Percentiles rank a stretch among this genome's conserved stretches.
Conservation (phyloP, 35 echinoderm and acorn worm genomes). For the Patiria miniata region DNA sequence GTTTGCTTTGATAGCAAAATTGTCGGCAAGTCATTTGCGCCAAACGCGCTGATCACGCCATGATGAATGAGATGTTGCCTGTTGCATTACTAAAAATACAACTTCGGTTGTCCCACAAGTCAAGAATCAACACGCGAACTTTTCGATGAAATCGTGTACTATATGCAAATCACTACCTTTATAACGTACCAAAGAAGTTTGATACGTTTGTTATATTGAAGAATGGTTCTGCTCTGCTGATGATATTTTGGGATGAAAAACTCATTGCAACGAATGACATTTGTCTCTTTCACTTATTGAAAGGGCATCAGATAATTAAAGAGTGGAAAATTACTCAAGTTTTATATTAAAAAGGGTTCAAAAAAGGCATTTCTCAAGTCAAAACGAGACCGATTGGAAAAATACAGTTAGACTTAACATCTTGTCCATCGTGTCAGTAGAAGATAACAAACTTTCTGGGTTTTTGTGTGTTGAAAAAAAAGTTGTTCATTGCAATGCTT, state of each 20-base stretch:
- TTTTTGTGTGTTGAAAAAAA: too few relatives aligned
- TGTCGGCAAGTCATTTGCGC: neutral
- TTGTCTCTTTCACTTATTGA: too few relatives aligned
- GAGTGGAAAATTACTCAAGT: too few relatives aligned
- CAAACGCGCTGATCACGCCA: neutral
- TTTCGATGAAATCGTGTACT: neutral
- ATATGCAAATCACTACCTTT: neutral
- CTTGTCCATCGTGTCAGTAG: too few relatives aligned
- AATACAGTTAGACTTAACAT: too few relatives aligned
- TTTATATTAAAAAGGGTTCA: too few relatives aligned
- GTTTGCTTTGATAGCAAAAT: slow-evolving; percentile 15
- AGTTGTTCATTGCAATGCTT: too few relatives aligned
- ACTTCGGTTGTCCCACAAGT: neutral
- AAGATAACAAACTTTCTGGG: too few relatives aligned
- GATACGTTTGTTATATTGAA: neutral
- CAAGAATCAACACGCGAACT: neutral
- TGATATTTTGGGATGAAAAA: neutral
- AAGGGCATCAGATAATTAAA: too few relatives aligned
- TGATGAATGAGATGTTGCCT: neutral
- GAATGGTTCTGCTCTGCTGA: neutral
- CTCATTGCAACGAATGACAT: too few relatives aligned
- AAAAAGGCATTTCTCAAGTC: too few relatives aligned
- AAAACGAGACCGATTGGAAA: too few relatives aligned
- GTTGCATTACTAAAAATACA: neutral
- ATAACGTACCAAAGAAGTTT: neutral